A percentile compares a stretch with the other conserved stretches of the same genome.
phyloP scores from a whole-genome alignment of 2,113 vertebrate genomes.

The Notechis scutatus region DNA sequence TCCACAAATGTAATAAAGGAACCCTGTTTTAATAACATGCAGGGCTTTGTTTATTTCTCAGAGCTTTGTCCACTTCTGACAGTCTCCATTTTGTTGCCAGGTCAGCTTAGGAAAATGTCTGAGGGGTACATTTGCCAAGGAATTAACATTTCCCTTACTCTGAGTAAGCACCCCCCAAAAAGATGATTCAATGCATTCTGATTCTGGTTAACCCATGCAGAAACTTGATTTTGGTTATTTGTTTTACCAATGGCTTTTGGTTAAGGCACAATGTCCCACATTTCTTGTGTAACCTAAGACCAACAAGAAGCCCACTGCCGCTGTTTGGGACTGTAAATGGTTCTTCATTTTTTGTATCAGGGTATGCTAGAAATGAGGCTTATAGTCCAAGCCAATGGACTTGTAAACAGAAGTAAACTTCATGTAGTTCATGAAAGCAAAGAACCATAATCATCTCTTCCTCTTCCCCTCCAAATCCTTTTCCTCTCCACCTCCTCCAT shows the following conservation, averaged over 20 bases:
- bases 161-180: background rate
- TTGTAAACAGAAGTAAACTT: background rate
- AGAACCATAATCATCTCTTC: background rate
- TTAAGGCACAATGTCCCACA: background rate
- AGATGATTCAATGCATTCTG: background rate
- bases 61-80: slow-evolving; percentile 42
- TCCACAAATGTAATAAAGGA: slow-evolving; percentile 51
- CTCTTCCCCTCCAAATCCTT: background rate
- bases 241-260: background rate
- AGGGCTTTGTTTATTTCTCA: slow-evolving; percentile 56
- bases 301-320: background rate
- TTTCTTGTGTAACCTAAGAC: background rate
- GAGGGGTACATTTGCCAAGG: slow-evolving; percentile 22
- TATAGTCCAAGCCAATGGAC: background rate
- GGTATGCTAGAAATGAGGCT: background rate
- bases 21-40: slow-evolving; percentile 46
- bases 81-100: slow-evolving; percentile 25
- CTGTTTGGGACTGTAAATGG: background rate
- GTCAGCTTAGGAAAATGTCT: slow-evolving; percentile 31
- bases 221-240: background rate
- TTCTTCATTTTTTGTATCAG: background rate
- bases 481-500: background rate
- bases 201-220: background rate
- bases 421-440: background rate
- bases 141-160: slow-evolving; percentile 3